These are phyloP conservation scores for Resseliella maxima DNA, from an alignment of 2,888 invertebrate genomes.

Conservation along the genomic window DNA sequence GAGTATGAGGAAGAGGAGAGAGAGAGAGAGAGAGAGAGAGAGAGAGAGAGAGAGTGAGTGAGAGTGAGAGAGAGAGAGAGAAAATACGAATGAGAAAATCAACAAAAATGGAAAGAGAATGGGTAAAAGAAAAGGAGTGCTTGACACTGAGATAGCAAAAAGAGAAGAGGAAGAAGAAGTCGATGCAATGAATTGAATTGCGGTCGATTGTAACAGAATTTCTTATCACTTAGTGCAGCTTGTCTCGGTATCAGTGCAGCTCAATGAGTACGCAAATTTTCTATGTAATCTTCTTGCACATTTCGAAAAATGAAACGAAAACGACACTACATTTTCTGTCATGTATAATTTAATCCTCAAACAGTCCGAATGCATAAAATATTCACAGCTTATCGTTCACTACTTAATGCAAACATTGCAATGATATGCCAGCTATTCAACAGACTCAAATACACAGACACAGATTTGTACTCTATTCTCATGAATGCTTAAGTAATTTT, in stretches of 20 bases:
- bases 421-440: constrained; percentile 16
- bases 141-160: no score
- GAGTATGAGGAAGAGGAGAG: background rate
- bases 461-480: constrained; percentile 12
- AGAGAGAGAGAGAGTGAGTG: no score
- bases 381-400: constrained; percentile 39
- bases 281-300: constrained; percentile 16
- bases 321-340: constrained; percentile 42
- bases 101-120: no score
- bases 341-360: constrained; percentile 48
- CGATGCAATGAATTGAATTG: background rate
- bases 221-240: constrained; percentile 36
- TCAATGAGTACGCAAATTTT: constrained; percentile 5
- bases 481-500: constrained; percentile 31
- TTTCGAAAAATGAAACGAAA: background rate
- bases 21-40: background rate
- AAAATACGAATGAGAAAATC: no score
- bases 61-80: no score
- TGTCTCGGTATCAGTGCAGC: constrained; percentile 1
- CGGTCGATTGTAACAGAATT: constrained; percentile 8
- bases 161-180: no score
- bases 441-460: background rate
- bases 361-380: constrained; percentile 48
- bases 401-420: constrained; percentile 46
- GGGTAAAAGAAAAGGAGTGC: no score